Evolutionary conservation across 1,140 invertebrate genomes (phyloP).

Genomic region (Thrips palmi): DNA sequence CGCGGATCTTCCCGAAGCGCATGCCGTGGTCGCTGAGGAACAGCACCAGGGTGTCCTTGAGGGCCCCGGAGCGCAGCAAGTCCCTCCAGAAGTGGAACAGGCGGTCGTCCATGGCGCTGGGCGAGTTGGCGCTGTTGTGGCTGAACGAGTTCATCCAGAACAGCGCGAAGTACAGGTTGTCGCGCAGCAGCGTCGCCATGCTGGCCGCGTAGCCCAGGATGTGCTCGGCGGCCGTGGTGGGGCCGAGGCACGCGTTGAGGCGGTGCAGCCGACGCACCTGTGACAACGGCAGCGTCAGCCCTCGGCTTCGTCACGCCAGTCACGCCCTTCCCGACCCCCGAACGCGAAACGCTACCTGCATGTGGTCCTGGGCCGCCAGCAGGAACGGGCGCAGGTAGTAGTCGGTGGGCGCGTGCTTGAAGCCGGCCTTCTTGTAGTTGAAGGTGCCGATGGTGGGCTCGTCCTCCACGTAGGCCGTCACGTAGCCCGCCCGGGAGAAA

Average conservation of each 20-base stretch:
- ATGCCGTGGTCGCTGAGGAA: conserved; percentile 33
- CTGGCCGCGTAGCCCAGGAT: conserved; percentile 21
- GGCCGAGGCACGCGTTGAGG: conserved; percentile 30
- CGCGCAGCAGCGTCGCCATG: conserved; percentile 30
- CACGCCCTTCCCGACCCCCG: too few species aligned
- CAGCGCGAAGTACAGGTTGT: conserved; percentile 13
- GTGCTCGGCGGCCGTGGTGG: conserved; percentile 19
- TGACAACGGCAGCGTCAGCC: conserved; percentile 25
- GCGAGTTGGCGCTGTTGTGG: conserved; percentile 15
- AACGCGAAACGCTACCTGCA: too few species aligned
- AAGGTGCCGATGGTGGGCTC: conserved; percentile 49
- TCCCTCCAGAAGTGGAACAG: conserved; percentile 9
- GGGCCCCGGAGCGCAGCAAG: background rate
- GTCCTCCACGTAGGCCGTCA: conserved; percentile 62
- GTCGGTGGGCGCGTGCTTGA: conserved; percentile 53
- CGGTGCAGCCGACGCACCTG: conserved; percentile 26
- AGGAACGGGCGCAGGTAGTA: conserved; percentile 62
- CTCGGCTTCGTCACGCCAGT: conserved; percentile 36
- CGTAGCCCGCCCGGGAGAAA: conserved; percentile 45
- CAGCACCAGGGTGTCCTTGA: conserved; percentile 9
- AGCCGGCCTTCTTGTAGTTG: conserved; percentile 58
- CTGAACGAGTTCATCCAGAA: conserved; percentile 17
- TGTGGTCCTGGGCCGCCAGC: conserved; percentile 27
- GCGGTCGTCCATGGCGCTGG: conserved; percentile 7
- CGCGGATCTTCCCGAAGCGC: conserved; percentile 29